Conservation (phyloP, 1,140 invertebrate genomes). For the Drosophila subpulchrella region DNA sequence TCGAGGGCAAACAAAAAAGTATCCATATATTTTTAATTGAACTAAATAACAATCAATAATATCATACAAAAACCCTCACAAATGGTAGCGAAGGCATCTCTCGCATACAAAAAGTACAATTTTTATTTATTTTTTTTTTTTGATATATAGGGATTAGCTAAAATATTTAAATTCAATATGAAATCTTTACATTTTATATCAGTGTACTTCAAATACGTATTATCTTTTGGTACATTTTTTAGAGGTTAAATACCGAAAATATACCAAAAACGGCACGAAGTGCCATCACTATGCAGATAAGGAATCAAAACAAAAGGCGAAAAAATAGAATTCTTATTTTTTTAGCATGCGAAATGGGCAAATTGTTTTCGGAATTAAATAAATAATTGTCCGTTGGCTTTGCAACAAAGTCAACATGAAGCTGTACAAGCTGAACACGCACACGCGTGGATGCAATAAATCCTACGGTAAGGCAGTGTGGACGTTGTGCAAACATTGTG, state of each 20-base stretch:
- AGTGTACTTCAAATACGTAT: too few species aligned
- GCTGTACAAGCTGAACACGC: conserved; percentile 91
- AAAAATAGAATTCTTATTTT: conserved; percentile 38
- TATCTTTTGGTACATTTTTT: neutral
- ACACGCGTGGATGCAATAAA: conserved; percentile 91
- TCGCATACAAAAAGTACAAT: too few species aligned
- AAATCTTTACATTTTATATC: neutral
- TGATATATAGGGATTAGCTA: too few species aligned
- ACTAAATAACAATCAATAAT: neutral
- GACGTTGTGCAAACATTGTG: conserved; percentile 17
- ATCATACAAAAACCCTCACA: neutral
- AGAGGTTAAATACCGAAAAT: neutral
- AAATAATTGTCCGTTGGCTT: conserved; percentile 6
- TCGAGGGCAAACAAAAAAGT: neutral
- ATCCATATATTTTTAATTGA: too few species aligned
- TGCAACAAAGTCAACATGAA: conserved; percentile 85
- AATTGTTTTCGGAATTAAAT: conserved; percentile 9
- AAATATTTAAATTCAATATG: too few species aligned
- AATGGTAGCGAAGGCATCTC: too few species aligned
- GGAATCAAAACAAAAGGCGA: conserved; percentile 40
- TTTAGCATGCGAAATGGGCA: conserved; percentile 19
- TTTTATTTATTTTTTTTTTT: too few species aligned
- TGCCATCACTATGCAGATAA: conserved; percentile 9
- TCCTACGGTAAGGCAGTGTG: conserved; percentile 54
- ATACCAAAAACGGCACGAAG: neutral